These are phyloP conservation scores for Platycheirus albimanus DNA, from an alignment of 2,888 invertebrate genomes.

Conservation along the genomic window DNA sequence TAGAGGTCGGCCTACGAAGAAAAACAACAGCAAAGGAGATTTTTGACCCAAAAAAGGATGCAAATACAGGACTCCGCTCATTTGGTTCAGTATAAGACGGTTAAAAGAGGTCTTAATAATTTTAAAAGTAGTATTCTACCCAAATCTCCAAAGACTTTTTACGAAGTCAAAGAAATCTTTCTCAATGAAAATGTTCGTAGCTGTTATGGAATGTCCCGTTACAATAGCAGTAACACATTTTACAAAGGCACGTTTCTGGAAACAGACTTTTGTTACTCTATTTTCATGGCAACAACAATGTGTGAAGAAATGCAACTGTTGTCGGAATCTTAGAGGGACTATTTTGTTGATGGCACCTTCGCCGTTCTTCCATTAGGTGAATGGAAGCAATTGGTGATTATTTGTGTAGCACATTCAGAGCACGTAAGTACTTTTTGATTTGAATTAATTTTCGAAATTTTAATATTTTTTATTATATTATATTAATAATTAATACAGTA, in stretches of 20 bases:
- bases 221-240: conserved; percentile 18
- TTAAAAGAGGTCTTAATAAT: neutral
- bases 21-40: conserved; percentile 2
- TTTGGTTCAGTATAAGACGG: conserved; percentile 18
- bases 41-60: neutral
- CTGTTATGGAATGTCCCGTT: conserved; percentile 7
- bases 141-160: conserved; percentile 20
- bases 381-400: neutral
- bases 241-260: conserved; percentile 19
- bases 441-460: neutral
- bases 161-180: conserved; percentile 14
- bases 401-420: conserved; percentile 1
- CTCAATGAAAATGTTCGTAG: neutral
- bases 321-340: neutral
- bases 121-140: too few relatives aligned
- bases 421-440: neutral
- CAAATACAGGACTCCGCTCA: conserved; percentile 11
- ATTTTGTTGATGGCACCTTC: neutral
- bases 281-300: conserved; percentile 20
- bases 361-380: neutral
- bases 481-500: neutral
- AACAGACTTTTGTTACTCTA: neutral
- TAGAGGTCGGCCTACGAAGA: neutral
- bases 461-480: neutral
- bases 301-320: conserved; percentile 11